A percentile compares a stretch with the other conserved stretches of the same genome.
phyloP scores from a whole-genome alignment of 2,113 vertebrate genomes.

The Oophaga pumilio region DNA sequence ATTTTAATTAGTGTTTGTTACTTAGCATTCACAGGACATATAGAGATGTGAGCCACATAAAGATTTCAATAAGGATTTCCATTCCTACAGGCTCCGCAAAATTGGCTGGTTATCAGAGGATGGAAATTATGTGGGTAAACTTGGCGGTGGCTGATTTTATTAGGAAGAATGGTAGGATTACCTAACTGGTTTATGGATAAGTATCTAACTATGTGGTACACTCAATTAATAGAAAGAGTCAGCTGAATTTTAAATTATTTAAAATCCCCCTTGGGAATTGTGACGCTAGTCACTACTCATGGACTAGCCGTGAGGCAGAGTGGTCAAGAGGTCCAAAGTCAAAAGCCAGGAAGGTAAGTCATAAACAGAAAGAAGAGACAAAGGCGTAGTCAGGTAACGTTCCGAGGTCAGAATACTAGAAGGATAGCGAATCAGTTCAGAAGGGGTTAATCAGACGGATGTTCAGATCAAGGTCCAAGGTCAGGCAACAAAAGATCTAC shows the following conservation, averaged over 20 bases:
- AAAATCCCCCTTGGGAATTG: neutral
- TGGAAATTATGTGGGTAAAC: neutral
- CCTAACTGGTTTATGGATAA: slow-evolving; percentile 18
- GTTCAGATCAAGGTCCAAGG: too few relatives aligned
- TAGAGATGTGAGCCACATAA: neutral
- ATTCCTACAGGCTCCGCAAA: neutral
- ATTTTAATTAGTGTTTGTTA: slow-evolving; percentile 28
- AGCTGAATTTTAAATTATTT: slow-evolving; percentile 20
- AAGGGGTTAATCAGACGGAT: too few relatives aligned
- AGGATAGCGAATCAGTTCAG: too few relatives aligned
- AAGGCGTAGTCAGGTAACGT: too few relatives aligned
- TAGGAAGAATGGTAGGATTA: slow-evolving; percentile 19
- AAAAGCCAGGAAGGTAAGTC: too few relatives aligned
- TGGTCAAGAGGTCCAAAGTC: too few relatives aligned
- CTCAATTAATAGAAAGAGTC: neutral
- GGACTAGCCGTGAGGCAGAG: too few relatives aligned
- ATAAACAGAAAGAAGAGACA: too few relatives aligned
- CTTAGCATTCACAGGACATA: slow-evolving; percentile 21
- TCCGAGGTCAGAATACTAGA: too few relatives aligned
- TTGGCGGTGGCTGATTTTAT: neutral
- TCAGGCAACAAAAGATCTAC: too few relatives aligned
- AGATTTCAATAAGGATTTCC: neutral
- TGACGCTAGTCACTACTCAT: too few relatives aligned
- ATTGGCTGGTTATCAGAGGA: neutral
- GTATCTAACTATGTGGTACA: slow-evolving; percentile 8